A percentile compares a stretch with the other conserved stretches of the same genome.
These are phyloP conservation scores for Piaya cayana DNA, from an alignment of 2,113 vertebrate species.

Conservation along the genomic window DNA sequence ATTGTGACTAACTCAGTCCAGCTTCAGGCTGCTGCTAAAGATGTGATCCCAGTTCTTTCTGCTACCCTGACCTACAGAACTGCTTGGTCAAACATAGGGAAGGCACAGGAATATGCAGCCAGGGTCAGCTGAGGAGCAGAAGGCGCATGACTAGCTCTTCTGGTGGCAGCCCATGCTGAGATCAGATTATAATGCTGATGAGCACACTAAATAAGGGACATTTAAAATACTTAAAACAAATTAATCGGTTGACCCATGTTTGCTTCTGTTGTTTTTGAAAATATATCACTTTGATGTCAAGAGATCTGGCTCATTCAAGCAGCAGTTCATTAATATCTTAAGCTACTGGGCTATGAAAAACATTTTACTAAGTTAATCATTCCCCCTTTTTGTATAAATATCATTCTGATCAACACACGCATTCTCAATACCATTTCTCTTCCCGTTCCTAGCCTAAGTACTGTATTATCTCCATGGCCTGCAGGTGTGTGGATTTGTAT, in stretches of 20 bases:
- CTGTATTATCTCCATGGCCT: slow-evolving; percentile 6
- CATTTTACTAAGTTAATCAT: background rate
- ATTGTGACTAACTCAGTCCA: background rate
- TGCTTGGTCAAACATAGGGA: background rate
- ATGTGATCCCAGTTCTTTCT: background rate
- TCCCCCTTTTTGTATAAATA: background rate
- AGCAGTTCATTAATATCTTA: background rate
- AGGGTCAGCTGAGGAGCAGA: background rate
- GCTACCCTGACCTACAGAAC: background rate
- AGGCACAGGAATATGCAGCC: background rate
- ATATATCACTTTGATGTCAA: background rate
- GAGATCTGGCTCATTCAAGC: background rate
- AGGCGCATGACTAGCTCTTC: background rate
- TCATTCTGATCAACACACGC: background rate
- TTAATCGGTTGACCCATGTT: background rate
- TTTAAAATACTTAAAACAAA: background rate
- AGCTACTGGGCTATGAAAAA: background rate
- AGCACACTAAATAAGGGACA: background rate
- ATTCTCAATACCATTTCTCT: background rate
- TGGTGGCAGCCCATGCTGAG: background rate
- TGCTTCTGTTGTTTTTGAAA: background rate
- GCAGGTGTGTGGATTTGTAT: slow-evolving; percentile 28
- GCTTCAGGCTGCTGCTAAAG: background rate
- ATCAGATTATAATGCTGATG: background rate
- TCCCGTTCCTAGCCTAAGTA: background rate